phyloP scores from a whole-genome alignment of 2,113 vertebrate genomes.

The Embiotoca jacksoni region DNA sequence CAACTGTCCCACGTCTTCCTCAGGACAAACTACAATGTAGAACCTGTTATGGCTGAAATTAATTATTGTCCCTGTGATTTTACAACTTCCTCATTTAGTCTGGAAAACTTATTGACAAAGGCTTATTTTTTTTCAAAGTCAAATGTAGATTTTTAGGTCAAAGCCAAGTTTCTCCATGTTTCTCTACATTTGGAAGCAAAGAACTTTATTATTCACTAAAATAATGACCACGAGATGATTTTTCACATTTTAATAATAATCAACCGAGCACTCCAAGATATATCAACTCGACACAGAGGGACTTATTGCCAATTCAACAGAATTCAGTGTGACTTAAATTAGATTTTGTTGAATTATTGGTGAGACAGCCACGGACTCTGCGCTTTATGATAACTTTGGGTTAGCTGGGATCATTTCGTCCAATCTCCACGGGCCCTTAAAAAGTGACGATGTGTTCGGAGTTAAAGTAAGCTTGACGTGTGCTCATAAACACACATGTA shows the following conservation, averaged over 20 bases:
- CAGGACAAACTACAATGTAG: neutral
- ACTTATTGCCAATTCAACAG: neutral
- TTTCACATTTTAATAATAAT: no score
- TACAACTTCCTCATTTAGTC: neutral
- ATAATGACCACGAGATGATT: neutral
- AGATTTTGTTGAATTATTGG: conserved; percentile 9
- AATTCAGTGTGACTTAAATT: neutral
- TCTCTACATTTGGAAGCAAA: neutral
- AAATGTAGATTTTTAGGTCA: no score
- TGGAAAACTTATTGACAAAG: neutral
- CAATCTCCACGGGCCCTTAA: conserved; percentile 34
- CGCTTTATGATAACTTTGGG: neutral
- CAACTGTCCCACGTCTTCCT: neutral
- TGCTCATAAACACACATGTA: conserved; percentile 12
- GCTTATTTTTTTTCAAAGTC: neutral
- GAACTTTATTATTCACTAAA: neutral
- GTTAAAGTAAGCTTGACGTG: conserved; percentile 30
- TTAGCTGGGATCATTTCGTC: conserved; percentile 28
- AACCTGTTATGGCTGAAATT: neutral
- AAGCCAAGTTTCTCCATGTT: neutral
- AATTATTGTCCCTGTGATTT: neutral
- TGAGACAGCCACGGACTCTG: neutral
- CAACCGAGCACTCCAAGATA: neutral
- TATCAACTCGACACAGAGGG: neutral
- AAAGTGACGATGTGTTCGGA: conserved; percentile 41